phyloP scores from a whole-genome alignment of 1,140 invertebrate genomes.

The Stenopsyche tienmushanensis region DNA sequence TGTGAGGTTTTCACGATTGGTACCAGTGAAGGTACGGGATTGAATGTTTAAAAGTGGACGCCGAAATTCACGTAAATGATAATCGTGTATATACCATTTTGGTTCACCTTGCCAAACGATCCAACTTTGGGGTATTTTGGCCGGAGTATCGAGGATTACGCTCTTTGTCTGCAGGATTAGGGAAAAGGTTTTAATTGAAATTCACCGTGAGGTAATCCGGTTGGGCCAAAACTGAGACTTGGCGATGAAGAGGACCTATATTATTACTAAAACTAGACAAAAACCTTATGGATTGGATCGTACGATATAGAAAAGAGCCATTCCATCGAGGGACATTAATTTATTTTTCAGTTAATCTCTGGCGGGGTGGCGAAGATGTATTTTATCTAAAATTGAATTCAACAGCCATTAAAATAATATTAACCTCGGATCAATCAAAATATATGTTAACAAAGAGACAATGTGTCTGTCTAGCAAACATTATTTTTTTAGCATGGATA shows the following conservation, averaged over 20 bases:
- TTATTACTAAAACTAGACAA: too few relatives aligned
- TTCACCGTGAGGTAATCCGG: conserved; percentile 37
- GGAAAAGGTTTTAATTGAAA: conserved; percentile 42
- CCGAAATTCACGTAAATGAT: conserved; percentile 23
- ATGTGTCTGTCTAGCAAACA: too few relatives aligned
- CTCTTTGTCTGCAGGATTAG: conserved; percentile 38
- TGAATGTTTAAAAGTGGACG: conserved; percentile 4
- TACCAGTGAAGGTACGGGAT: neutral
- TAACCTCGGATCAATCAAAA: too few relatives aligned
- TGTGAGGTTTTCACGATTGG: conserved; percentile 13
- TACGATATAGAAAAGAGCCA: too few relatives aligned
- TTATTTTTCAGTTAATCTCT: too few relatives aligned
- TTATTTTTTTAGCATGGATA: too few relatives aligned
- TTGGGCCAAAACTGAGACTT: neutral
- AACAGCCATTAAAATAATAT: too few relatives aligned
- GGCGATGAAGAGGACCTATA: neutral
- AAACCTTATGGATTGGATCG: too few relatives aligned
- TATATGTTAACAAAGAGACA: too few relatives aligned
- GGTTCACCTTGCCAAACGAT: conserved; percentile 26
- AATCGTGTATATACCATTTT: conserved; percentile 28
- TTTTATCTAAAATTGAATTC: too few relatives aligned
- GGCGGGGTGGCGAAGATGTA: too few relatives aligned
- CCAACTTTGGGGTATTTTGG: conserved; percentile 33
- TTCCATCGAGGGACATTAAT: too few relatives aligned
- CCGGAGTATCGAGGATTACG: conserved; percentile 32